Conservation (phyloP, 2,113 vertebrate genomes). For the Cochlearius cochlearius region DNA sequence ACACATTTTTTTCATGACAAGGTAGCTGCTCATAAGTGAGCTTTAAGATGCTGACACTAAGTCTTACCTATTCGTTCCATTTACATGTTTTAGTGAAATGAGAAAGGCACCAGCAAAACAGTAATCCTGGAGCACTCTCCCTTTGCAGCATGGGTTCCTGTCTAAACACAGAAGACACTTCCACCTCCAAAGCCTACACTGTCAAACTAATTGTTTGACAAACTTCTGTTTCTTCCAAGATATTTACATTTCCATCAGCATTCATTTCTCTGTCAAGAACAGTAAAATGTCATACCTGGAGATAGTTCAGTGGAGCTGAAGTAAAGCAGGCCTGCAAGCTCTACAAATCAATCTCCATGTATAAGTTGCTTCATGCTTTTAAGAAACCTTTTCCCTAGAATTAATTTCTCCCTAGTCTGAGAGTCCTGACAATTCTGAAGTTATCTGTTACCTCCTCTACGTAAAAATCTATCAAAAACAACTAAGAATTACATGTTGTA, state of each 20-base stretch:
- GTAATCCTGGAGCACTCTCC: background rate
- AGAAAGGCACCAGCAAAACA: background rate
- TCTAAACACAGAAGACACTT: background rate
- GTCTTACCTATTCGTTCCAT: background rate
- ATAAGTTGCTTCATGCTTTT: slow-evolving; percentile 30
- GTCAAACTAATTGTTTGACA: background rate
- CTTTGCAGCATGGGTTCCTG: background rate
- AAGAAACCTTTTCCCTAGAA: slow-evolving; percentile 50
- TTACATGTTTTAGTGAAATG: background rate
- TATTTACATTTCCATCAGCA: slow-evolving; percentile 62
- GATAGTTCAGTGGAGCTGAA: slow-evolving; percentile 60
- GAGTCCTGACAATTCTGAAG: slow-evolving; percentile 57
- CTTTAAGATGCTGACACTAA: background rate
- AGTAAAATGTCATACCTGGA: slow-evolving; percentile 27
- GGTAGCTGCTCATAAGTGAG: background rate
- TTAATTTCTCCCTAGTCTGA: slow-evolving; percentile 63
- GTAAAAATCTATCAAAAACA: background rate
- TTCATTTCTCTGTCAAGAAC: slow-evolving; percentile 46
- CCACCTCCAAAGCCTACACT: background rate
- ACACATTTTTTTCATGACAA: background rate
- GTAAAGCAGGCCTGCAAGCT: slow-evolving; percentile 35
- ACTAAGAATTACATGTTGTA: slow-evolving; percentile 1
- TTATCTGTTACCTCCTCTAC: slow-evolving; percentile 18
- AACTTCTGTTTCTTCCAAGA: slow-evolving; percentile 15
- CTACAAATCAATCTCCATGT: slow-evolving; percentile 50